Evolutionary conservation across 2,113 vertebrate genomes (phyloP), one percentile per base, ranked within the genome.

Genomic region (Porphyrio hochstetteri): DNA sequence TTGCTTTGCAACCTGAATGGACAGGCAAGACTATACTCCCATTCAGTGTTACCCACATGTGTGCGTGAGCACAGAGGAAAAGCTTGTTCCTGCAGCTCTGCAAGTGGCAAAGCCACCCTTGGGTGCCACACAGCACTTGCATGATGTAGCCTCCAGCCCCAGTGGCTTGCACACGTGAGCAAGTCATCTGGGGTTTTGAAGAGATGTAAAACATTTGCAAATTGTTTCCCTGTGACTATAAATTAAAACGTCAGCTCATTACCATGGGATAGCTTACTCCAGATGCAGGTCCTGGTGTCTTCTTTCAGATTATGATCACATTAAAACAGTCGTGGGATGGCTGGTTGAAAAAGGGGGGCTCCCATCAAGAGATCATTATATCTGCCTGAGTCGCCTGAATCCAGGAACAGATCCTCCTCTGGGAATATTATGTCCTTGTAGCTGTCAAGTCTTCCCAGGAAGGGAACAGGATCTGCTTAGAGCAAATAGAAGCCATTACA

Each of bases 381-480:
- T 72, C 81, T 93, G 84, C 68, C 89, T 24, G 31, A 50, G 44
- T 4, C 77, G 87, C 42, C 87, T 77, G 78, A 88, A 69, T 55
- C 63, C 59, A 88, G 70, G 71, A 88, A 74, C 85, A 86, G 71
- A 83, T 70, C 76, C 80, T 94, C 93, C 74, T 16, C 53, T 65
- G 94, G 91, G 92, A 96, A 93, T 95, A 91, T 92, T 36, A 71
- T 84, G 86, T 81, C 88, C 90, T 93, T 87, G 80, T 81, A 92
- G 86, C 61, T 88, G 69, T 84, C 40, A 79, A 14, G 82, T 56
- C 92, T 69, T 94, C 74, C 57, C 80, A 67, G 91, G 77, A 40
- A 96, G 61, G 53, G 86, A 96, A 92, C 48, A 86, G 81, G 82
- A 93, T 88, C 88, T 84, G 83, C 90, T 87, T 55, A 69, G 76